phyloP scores from a whole-genome alignment of 2,888 invertebrate genomes.

The Phania funesta region DNA sequence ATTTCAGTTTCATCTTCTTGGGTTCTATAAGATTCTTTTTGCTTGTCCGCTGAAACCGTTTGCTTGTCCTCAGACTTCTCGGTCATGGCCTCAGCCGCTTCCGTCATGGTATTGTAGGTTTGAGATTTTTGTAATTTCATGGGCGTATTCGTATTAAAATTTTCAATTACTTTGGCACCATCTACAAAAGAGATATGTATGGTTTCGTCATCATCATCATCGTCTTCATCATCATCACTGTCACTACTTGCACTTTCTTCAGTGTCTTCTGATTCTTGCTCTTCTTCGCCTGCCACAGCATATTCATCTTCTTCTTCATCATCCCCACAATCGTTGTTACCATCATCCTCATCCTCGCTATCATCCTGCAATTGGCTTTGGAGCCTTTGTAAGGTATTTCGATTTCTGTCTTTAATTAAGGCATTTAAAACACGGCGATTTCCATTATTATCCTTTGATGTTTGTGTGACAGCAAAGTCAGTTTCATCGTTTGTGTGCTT shows the following conservation, averaged over 20 bases:
- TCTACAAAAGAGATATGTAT: conserved; percentile 75
- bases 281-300: conserved; percentile 76
- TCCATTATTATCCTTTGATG: conserved; percentile 73
- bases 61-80: conserved; percentile 1
- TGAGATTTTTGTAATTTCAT: conserved; percentile 75
- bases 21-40: not conserved
- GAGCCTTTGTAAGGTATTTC: conserved; percentile 74
- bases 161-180: conserved; percentile 79
- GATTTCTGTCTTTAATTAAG: conserved; percentile 75
- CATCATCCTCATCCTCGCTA: conserved; percentile 77
- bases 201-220: conserved; percentile 72
- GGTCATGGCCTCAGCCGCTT: conserved; percentile 68
- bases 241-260: conserved; percentile 68
- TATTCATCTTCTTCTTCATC: conserved; percentile 72
- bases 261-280: conserved; percentile 68
- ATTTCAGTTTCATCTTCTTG: conserved; percentile 50
- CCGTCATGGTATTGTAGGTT: conserved; percentile 75
- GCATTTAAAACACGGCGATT: conserved; percentile 76
- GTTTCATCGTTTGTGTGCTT: conserved; percentile 70
- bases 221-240: conserved; percentile 73
- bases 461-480: conserved; percentile 70
- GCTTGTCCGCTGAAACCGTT: not conserved
- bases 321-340: conserved; percentile 69
- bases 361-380: conserved; percentile 70
- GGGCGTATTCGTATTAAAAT: conserved; percentile 76